These are phyloP conservation scores for Galeruca laticollis DNA, from an alignment of 2,888 invertebrate genomes.

Conservation along the genomic window DNA sequence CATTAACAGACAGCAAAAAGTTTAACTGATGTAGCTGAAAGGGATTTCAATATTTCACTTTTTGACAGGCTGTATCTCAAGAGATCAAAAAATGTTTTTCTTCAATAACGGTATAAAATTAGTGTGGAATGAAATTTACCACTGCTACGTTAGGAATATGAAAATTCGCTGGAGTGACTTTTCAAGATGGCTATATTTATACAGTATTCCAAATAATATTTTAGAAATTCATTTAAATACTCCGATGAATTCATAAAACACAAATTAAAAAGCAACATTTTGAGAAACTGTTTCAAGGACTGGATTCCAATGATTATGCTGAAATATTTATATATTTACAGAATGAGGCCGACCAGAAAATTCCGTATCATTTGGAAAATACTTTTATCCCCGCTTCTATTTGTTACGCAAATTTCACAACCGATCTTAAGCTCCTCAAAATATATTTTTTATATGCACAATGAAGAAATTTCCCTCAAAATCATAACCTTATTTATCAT, in stretches of 20 bases:
- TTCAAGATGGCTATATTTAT: background rate
- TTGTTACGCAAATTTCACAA: slow-evolving; percentile 9
- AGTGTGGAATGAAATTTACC: too few relatives aligned
- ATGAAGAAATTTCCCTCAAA: slow-evolving; percentile 37
- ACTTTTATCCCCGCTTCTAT: slow-evolving; percentile 4
- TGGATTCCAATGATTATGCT: background rate
- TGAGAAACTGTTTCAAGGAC: background rate
- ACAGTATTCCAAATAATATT: background rate
- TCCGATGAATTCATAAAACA: background rate
- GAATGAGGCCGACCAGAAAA: background rate
- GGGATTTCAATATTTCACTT: too few relatives aligned
- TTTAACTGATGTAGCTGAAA: too few relatives aligned
- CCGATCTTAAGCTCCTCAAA: slow-evolving; percentile 20
- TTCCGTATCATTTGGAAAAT: background rate
- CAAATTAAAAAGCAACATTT: slow-evolving; percentile 1
- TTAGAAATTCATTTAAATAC: background rate
- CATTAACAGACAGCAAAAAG: too few relatives aligned
- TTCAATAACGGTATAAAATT: too few relatives aligned
- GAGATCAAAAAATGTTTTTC: too few relatives aligned
- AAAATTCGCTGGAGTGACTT: too few relatives aligned
- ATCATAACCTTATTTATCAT: slow-evolving; percentile 52
- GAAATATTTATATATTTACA: background rate
- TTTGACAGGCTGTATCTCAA: too few relatives aligned
- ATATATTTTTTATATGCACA: slow-evolving; percentile 29
- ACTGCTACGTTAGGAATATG: too few relatives aligned